phyloP scores from a whole-genome alignment of 2,888 invertebrate genomes.

The Ormyrus thymus region DNA sequence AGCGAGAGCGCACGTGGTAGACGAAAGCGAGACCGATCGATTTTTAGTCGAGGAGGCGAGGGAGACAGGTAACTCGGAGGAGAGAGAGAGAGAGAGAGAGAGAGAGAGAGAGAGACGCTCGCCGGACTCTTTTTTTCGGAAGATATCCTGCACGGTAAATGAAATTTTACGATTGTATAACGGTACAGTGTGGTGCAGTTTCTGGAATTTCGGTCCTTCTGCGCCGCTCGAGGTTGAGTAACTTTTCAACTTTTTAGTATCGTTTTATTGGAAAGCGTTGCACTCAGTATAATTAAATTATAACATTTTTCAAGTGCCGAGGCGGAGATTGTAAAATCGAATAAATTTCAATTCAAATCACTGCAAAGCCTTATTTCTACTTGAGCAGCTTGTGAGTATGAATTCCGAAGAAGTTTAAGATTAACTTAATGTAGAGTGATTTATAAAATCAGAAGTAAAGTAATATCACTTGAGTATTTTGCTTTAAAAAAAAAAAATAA shows the following conservation, averaged over 20 bases:
- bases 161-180: slow-evolving; percentile 48
- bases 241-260: no score
- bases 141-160: slow-evolving; percentile 34
- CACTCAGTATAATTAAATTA: no score
- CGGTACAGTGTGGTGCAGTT: not conserved
- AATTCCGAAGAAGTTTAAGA: no score
- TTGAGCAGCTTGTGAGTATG: no score
- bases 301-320: no score
- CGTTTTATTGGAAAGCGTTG: no score
- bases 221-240: no score
- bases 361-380: no score
- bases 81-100: slow-evolving; percentile 39
- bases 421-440: no score
- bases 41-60: not conserved
- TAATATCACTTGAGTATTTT: slow-evolving; percentile 16
- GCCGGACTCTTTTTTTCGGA: slow-evolving; percentile 20
- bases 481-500: not conserved
- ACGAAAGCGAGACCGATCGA: slow-evolving; percentile 38
- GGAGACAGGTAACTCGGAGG: not conserved
- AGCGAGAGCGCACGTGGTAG: slow-evolving; percentile 41
- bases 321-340: no score
- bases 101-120: no score
- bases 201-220: slow-evolving; percentile 4
- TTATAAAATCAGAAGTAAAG: not conserved
- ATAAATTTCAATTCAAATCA: no score